Base-by-base conservation (phyloP, 2,888 invertebrate species). In the Stratiomys singularior region DNA sequence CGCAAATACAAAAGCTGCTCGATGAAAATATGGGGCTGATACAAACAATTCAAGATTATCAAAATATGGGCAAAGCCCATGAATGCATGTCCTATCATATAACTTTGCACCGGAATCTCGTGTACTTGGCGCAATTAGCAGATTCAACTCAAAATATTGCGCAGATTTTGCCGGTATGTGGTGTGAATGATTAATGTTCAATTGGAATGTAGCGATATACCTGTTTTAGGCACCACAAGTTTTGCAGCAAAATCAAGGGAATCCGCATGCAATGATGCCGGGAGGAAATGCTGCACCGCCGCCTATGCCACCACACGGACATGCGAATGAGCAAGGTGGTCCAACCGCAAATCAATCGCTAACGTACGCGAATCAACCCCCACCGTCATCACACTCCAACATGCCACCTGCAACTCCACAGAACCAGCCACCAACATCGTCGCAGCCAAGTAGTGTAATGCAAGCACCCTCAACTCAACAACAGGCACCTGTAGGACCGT, bases 11-110 rank as follows among this genome's bases (percentile, higher is more conserved):
- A 87, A 96, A 98, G 91, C 94, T 99, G 92, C 90, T 99, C 79
- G 98, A 99, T 89, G 99, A 99, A 88, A 99, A 99, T 87, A 95
- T 95, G 82, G 96, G 97, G 86, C 90, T 99, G 63, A 98, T 99
- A 83, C 96, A 98, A 89, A 96, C 96, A 9, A 98, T 99, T 84
- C 95, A 97, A 87, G 98, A 99, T 83, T 98, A 94, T 88, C 98
- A 99, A 88, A 94, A 92, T 81, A 97, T 97, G 89, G 98, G 98
- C 79, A 97, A 97, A 87, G 90, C 93, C 23, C 93, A 95, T 87
- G 98, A 98, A 89, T 96, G 96, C 85, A 91, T 96, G 86, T 96
- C 96, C 89, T 96, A 96, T 86, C 98, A 98, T 86, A 96, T 97
- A 87, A 92, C 96, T 80, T 88, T 99, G 81, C 99, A 99, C 85